phyloP scores from a whole-genome alignment of 92 coral and sea anemone genomes.

The Micromussa lordhowensis region DNA sequence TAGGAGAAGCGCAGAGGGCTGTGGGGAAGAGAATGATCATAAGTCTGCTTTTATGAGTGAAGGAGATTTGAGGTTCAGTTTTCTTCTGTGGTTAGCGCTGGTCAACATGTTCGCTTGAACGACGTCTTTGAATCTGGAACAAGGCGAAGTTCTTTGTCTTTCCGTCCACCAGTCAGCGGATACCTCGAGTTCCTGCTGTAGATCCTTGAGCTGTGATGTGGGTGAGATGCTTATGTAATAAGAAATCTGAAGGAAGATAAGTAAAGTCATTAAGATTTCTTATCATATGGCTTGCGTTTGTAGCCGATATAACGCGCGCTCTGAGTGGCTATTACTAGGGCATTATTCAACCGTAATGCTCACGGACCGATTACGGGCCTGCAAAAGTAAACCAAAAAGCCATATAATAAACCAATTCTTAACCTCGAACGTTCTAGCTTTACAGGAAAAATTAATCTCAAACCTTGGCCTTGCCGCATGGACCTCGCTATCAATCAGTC shows the following conservation, averaged over 20 bases:
- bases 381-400: no score
- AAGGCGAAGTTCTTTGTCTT: conserved; percentile 50
- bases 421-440: no score
- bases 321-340: no score
- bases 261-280: no score
- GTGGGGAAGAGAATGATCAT: background rate
- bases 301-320: no score
- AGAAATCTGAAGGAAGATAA: conserved; percentile 7
- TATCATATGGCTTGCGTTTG: no score
- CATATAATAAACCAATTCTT: no score
- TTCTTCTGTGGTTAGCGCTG: conserved; percentile 30
- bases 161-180: conserved; percentile 63
- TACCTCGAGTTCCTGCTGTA: conserved; percentile 39
- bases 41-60: conserved; percentile 29
- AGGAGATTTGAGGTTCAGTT: conserved; percentile 24
- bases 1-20: background rate
- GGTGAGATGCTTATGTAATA: conserved; percentile 40
- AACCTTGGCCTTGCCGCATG: no score
- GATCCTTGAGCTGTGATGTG: conserved; percentile 30
- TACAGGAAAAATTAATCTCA: no score
- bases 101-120: conserved; percentile 40
- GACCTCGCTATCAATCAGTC: no score
- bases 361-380: no score
- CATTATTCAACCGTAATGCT: no score
- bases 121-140: conserved; percentile 38